These are phyloP conservation scores for Urophycis tenuis DNA, from an alignment of 2,797 vertebrate genomes.

Conservation along the genomic window DNA sequence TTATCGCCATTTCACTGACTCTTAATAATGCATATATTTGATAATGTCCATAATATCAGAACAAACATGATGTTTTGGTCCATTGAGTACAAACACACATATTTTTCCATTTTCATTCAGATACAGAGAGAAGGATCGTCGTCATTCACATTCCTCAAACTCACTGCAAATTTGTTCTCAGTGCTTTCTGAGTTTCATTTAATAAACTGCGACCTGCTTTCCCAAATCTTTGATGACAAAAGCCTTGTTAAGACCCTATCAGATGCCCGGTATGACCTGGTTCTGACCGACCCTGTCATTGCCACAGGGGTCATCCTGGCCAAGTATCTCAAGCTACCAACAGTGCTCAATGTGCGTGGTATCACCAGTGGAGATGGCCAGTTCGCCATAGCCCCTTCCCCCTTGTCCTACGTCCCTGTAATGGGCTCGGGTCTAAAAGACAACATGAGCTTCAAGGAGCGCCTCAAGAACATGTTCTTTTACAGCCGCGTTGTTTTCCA, in stretches of 20 bases:
- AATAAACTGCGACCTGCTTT: constrained; percentile 12
- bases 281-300: constrained; percentile 64
- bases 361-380: constrained; percentile 63
- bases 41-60: too few species aligned
- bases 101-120: constrained; percentile 24
- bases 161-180: constrained; percentile 43
- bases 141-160: constrained; percentile 45
- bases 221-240: constrained; percentile 45
- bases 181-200: constrained; percentile 46
- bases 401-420: constrained; percentile 63
- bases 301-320: constrained; percentile 54
- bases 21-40: too few species aligned
- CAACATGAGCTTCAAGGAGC: constrained; percentile 65
- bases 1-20: too few species aligned
- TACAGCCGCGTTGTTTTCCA: constrained; percentile 43
- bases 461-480: constrained; percentile 60
- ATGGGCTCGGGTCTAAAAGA: constrained; percentile 61
- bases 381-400: constrained; percentile 62
- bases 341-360: constrained; percentile 67
- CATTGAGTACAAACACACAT: too few species aligned
- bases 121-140: constrained; percentile 45
- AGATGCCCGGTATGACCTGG: constrained; percentile 58
- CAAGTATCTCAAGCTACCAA: constrained; percentile 64
- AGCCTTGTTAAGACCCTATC: constrained; percentile 43
- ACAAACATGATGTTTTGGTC: too few species aligned